Evolutionary conservation across 2,888 invertebrate species (phyloP).

Genomic region (Xestobium rufovillosum): DNA sequence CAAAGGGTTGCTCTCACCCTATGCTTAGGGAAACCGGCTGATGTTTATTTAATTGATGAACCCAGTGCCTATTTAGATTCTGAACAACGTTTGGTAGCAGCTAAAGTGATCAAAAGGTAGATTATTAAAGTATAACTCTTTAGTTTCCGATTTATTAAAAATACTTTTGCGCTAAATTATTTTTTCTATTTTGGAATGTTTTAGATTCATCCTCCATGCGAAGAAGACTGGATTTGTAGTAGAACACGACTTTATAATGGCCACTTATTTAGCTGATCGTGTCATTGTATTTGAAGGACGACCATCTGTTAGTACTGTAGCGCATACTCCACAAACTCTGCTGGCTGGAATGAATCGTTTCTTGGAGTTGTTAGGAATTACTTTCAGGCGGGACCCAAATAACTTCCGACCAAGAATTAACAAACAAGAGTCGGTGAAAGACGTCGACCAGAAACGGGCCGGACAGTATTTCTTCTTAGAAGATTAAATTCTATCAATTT

Average conservation of each 20-base stretch:
- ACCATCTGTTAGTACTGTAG: constrained; percentile 83
- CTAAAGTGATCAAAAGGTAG: constrained; percentile 96
- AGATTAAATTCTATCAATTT: constrained; percentile 53
- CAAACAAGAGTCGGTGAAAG: constrained; percentile 94
- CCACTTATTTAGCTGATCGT: constrained; percentile 95
- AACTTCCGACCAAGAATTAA: constrained; percentile 98
- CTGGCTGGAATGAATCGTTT: constrained; percentile 98
- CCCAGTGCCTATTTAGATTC: constrained; percentile 99
- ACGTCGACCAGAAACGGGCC: constrained; percentile 92
- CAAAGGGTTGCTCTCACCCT: constrained; percentile 94
- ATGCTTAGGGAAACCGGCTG: constrained; percentile 96
- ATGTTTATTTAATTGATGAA: constrained; percentile 97
- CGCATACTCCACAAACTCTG: constrained; percentile 86
- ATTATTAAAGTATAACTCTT: constrained; percentile 1
- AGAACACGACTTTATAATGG: constrained; percentile 99
- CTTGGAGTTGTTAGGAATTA: constrained; percentile 90
- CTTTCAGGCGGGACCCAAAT: constrained; percentile 97
- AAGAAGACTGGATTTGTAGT: constrained; percentile 99
- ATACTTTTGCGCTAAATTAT: constrained; percentile 4
- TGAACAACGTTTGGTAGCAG: constrained; percentile 98
- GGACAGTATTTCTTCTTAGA: constrained; percentile 99
- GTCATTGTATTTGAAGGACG: constrained; percentile 97
- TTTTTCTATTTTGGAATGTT: constrained; percentile 22
- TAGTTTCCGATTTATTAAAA: not conserved
- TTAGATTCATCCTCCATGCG: constrained; percentile 91